phyloP scores from a whole-genome alignment of 2,797 vertebrate genomes.

The Paratrypauchen microcephalus region DNA sequence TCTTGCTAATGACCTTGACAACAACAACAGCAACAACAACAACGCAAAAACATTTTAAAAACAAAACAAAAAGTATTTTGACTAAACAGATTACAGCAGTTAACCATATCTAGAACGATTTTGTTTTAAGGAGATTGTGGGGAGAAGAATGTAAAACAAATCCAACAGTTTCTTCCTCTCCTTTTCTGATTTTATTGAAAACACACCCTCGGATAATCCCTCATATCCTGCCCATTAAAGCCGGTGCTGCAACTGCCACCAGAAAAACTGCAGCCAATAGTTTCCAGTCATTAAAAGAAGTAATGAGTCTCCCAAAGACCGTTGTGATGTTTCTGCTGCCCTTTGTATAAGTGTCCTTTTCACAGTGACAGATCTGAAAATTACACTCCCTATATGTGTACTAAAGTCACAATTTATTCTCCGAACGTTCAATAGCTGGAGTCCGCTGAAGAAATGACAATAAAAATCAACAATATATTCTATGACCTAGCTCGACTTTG shows the following conservation, averaged over 20 bases:
- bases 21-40: no score
- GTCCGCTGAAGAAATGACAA: slow-evolving; percentile 36
- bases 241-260: slow-evolving; percentile 43
- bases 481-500: slow-evolving; percentile 59
- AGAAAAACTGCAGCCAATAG: slow-evolving; percentile 56
- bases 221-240: slow-evolving; percentile 68
- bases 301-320: slow-evolving; percentile 61
- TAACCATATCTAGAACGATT: not conserved
- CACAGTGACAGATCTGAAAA: slow-evolving; percentile 13
- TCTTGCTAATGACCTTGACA: not conserved
- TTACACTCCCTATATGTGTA: not conserved
- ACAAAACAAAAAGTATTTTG: not conserved
- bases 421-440: slow-evolving; percentile 26
- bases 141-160: slow-evolving; percentile 26
- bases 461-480: slow-evolving; percentile 45
- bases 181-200: slow-evolving; percentile 70
- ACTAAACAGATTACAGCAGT: slow-evolving; percentile 8
- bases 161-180: slow-evolving; percentile 25
- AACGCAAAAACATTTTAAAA: no score
- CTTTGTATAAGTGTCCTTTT: slow-evolving; percentile 39
- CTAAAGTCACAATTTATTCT: slow-evolving; percentile 9
- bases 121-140: slow-evolving; percentile 32
- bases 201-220: slow-evolving; percentile 63
- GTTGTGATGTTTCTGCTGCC: slow-evolving; percentile 26
- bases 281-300: slow-evolving; percentile 64